Evolutionary conservation across 2,888 invertebrate genomes (phyloP), one percentile per base, ranked within the genome.

Genomic region (Drosophila percnosoma): DNA sequence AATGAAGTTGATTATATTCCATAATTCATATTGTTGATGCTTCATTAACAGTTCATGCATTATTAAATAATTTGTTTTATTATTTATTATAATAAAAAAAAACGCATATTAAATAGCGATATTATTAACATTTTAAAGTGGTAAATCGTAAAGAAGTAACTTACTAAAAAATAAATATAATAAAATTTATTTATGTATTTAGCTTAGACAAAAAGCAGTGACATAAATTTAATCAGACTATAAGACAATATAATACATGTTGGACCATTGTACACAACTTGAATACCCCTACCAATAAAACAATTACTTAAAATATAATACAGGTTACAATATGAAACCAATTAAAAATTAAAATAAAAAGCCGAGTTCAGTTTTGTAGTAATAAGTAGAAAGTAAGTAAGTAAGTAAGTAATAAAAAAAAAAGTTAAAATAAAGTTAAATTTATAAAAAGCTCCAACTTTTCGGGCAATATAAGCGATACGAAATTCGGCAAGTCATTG

Each of bases 401-500:
- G 31, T 31, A 31, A 31, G 31, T 31, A 31, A 7, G 29, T 29
- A 29, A 31, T 31, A 31, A 2, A 7, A 8, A 31, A 31, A 10
- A 10, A 31, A 31, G 31, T 31, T 8, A 0, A 8, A 8, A 8
- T 8, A 31, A 8, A 31, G 8, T 31, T 31, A 8, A 8, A 8
- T 8, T 31, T 2, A 0, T 1, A 29, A 29, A 29, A 21, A 0
- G 11, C 6, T 11, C 21, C 6, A 1, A 3, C 1, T 1, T 21
- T 45, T 15, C 4, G 13, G 4, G 21, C 13, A 13, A 21, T 13
- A 45, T 15, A 13, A 13, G 13, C 42, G 6, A 45, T 21, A 7
- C 7, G 7, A 24, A 21, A 21, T 24, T 21, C 21, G 21, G 4
- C 24, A 24, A 15, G 45, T 45, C 15, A 45, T 15, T 8, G 8